A percentile compares a stretch with the other conserved stretches of the same genome.
Conservation (phyloP, 1,140 invertebrate genomes). For the Stegodyphus dumicola region DNA sequence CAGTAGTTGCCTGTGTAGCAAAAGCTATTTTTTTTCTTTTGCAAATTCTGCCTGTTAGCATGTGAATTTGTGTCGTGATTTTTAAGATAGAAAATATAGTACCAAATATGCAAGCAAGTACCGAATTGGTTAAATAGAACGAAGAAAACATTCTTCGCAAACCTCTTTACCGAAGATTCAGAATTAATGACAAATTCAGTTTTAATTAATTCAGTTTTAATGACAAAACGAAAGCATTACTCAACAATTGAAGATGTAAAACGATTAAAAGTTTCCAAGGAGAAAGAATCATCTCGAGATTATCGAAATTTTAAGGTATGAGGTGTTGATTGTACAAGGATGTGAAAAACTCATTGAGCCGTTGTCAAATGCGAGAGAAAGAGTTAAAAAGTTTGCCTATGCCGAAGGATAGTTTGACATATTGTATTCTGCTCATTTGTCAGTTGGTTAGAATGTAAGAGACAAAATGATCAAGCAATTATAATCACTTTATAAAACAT, state of each 20-base stretch:
- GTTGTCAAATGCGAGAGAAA: not conserved
- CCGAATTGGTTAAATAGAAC: slow-evolving; percentile 41
- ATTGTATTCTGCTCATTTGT: slow-evolving; percentile 34
- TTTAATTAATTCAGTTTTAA: no score
- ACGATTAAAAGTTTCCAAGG: slow-evolving; percentile 19
- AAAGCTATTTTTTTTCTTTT: no score
- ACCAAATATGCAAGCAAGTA: slow-evolving; percentile 42
- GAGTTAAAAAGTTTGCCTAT: slow-evolving; percentile 25
- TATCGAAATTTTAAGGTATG: slow-evolving; percentile 43
- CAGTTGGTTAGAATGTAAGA: slow-evolving; percentile 35
- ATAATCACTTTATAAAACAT: slow-evolving; percentile 39
- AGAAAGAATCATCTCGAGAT: slow-evolving; percentile 47
- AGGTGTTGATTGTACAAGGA: slow-evolving; percentile 18
- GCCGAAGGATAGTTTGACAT: slow-evolving; percentile 44
- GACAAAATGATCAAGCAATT: slow-evolving; percentile 50
- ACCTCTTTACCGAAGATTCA: slow-evolving; percentile 47
- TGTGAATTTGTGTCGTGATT: no score
- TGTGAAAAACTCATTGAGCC: slow-evolving; percentile 36
- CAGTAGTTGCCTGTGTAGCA: no score
- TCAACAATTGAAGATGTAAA: slow-evolving; percentile 46
- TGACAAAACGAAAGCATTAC: no score
- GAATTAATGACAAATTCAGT: slow-evolving; percentile 41
- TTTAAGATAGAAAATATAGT: no score
- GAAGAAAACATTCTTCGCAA: slow-evolving; percentile 45
- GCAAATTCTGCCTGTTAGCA: no score